Base-by-base conservation (phyloP, 2,797 vertebrate genomes). In the Diceros bicornis region DNA sequence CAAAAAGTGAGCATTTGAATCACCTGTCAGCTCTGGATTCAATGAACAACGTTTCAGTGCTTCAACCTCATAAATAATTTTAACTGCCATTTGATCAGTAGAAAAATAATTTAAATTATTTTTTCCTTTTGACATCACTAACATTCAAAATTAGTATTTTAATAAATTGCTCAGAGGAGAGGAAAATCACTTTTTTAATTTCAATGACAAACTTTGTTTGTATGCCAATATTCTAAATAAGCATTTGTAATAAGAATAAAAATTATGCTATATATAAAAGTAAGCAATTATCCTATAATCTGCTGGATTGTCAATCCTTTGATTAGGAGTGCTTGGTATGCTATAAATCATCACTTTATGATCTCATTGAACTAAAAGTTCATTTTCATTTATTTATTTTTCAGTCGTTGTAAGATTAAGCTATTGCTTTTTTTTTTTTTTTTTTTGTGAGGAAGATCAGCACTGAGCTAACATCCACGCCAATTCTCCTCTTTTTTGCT, bases 81-180 rank as follows among this genome's bases (percentile, higher is more conserved):
- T 59, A 95, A 27, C 77, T 96, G 89, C 62, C 16, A 47, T 96
- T 96, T 97, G 29, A 97, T 75, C 59, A 91, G 27, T 34, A 96
- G 85, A 71, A 86, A 75, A 91, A 88, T 62, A 95, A 98, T 79
- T 81, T 64, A 17, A 85, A 13, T 82, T 90, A 62, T 25, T 77
- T 64, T 90, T 69, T 5, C 12, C 12, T 77, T 27, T 66, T 79
- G 29, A 95, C 41, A 41, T 71, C 27, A 37, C 13, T 82, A 89
- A 29, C 44, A 82, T 92, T 97, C 71, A 91, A 47, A 25, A 20
- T 47, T 21, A 52, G 5, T 64, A 44, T 62, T 72, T 90, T 37
- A 71, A 92, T 55, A 91, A 74, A 71, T 44, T 81, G 7, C 9
- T 86, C 32, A 93, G 0, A 84, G 27, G 61, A 79, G 27, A 97